Evolutionary conservation across 2,113 vertebrate species (phyloP).

Genomic region (Gobio gobio): DNA sequence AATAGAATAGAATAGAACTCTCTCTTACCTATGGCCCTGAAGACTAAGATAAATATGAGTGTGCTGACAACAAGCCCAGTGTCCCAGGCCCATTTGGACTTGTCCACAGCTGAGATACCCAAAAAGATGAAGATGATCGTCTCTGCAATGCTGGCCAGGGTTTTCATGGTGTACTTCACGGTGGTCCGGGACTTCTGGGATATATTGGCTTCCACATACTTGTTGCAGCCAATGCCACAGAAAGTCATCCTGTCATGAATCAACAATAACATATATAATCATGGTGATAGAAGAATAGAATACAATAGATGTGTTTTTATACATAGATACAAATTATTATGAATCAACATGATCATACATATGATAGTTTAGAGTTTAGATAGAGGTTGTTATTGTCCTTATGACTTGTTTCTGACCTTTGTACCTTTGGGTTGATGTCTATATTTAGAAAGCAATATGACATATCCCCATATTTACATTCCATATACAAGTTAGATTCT

Average conservation of each 20-base stretch:
- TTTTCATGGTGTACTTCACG: slow-evolving; percentile 98
- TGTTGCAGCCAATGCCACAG: slow-evolving; percentile 95
- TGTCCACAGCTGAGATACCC: slow-evolving; percentile 94
- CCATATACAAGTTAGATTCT: neutral
- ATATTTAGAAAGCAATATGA: neutral
- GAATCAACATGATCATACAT: neutral
- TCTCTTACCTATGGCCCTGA: slow-evolving; percentile 88
- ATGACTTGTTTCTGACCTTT: neutral
- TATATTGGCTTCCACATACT: slow-evolving; percentile 97
- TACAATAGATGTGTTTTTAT: neutral
- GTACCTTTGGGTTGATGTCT: neutral
- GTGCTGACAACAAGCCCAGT: slow-evolving; percentile 92
- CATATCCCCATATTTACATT: neutral
- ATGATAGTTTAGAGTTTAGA: neutral
- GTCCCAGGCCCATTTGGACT: slow-evolving; percentile 97
- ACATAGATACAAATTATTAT: neutral
- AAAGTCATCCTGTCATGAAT: slow-evolving; percentile 85
- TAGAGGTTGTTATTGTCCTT: neutral
- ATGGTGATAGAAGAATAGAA: neutral
- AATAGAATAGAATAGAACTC: neutral
- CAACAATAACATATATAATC: neutral
- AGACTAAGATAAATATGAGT: slow-evolving; percentile 91
- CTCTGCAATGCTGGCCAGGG: slow-evolving; percentile 92
- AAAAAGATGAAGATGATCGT: slow-evolving; percentile 98
- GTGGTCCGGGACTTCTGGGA: slow-evolving; percentile 97